Evolutionary conservation across 1,140 invertebrate species (phyloP).

Genomic region (Holotrichia oblita): DNA sequence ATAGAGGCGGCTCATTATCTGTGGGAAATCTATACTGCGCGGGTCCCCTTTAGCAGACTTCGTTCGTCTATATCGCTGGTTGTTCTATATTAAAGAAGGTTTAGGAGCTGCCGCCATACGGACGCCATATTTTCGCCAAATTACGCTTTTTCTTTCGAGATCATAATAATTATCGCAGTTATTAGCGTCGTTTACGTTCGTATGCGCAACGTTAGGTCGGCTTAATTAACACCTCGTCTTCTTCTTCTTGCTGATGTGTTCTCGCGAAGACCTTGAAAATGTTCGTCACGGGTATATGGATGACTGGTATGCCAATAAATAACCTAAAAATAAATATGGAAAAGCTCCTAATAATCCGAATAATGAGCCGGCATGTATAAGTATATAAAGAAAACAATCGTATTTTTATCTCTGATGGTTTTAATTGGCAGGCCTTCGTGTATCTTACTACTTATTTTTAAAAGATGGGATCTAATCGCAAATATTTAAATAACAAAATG

Average conservation of each 20-base stretch:
- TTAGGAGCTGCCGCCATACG: background rate
- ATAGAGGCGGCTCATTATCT: constrained; percentile 11
- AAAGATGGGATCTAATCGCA: no score
- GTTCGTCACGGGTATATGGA: constrained; percentile 3
- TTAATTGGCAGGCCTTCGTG: no score
- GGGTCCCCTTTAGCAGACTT: background rate
- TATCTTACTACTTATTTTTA: no score
- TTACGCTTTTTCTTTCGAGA: constrained; percentile 16
- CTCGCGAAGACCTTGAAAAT: background rate
- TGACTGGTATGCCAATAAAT: background rate
- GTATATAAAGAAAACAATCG: no score
- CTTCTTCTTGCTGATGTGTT: background rate
- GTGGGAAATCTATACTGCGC: constrained; percentile 1
- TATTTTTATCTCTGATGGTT: no score
- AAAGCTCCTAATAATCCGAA: background rate
- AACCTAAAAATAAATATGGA: background rate
- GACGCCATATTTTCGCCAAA: constrained; percentile 2
- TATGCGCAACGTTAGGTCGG: background rate
- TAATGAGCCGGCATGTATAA: background rate
- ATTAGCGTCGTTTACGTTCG: constrained; percentile 1
- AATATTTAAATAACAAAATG: no score
- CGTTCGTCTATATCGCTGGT: background rate
- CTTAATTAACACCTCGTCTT: constrained; percentile 10
- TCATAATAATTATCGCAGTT: background rate
- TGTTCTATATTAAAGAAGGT: background rate